Evolutionary conservation across 2,797 vertebrate genomes (phyloP), one percentile per base, ranked within the genome.

Genomic region (Triplophysa bombifrons): DNA sequence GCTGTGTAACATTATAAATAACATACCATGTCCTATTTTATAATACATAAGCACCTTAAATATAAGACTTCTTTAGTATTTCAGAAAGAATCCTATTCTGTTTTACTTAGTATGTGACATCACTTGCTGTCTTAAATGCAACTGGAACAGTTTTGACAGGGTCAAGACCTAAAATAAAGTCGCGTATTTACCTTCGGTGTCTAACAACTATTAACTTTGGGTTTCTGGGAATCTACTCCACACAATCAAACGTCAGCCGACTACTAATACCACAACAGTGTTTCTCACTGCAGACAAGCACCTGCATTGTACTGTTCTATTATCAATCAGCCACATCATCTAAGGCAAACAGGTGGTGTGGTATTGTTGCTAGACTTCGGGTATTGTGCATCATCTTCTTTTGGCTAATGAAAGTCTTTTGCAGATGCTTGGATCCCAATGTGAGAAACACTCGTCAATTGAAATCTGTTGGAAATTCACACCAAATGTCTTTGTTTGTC

Each of bases 301-400:
- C 60, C 25, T 63, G 73, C 72, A 58, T 51, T 58, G 41, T 65
- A 50, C 70, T 58, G 20, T 17, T 80, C 70, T 74, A 65, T 75
- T 72, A n/a, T 12, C 73, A 83, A 72, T 50, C 80, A 85, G 74
- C 72, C 80, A 20, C 67, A n/a, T 61, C 38, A 81, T 78, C 80
- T 80, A 38, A 51, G 48, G 68, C 46, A 60, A 16, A 30, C 85
- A 84, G 83, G 78, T 86, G 85, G 74, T 86, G 85, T 83, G 83
- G 85, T 75, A 27, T 69, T 67, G 71, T 60, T 68, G 41, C 44
- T 16, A 27, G 22, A 46, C 11, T 41, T 34, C 3, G 9, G 38
- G 56, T 72, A 69, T 67, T 66, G 51, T 19, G 46, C 46, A 71
- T 25, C 25, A 41, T 77, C 75, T 82, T 8, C 66, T 48, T 84